Conservation (phyloP, 2,888 invertebrate species). For the Cryptocephalus moraei region DNA sequence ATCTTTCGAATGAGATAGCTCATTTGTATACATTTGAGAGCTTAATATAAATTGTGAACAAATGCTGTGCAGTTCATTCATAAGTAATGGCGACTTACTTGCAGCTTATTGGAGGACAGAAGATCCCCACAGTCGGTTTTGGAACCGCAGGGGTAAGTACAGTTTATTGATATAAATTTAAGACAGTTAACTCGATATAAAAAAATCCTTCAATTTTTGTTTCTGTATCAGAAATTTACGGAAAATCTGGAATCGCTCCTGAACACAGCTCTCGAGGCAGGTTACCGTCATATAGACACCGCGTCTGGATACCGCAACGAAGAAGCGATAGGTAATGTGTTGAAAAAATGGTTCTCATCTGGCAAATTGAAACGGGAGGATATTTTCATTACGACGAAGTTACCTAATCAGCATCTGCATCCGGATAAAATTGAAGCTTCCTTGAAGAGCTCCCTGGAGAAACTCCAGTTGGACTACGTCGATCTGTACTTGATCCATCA, state of each 20-base stretch:
- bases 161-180: too few species aligned
- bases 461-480: slow-evolving; percentile 62
- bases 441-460: slow-evolving; percentile 53
- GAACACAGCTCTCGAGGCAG: slow-evolving; percentile 57
- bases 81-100: too few species aligned
- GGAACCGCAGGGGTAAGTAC: too few species aligned
- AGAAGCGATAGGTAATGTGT: slow-evolving; percentile 56
- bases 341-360: slow-evolving; percentile 57
- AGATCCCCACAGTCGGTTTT: too few species aligned
- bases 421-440: slow-evolving; percentile 46
- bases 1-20: too few species aligned
- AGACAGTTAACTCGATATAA: too few species aligned
- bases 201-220: too few species aligned
- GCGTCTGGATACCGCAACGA: slow-evolving; percentile 70
- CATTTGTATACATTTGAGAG: too few species aligned
- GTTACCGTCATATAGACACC: slow-evolving; percentile 74
- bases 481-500: slow-evolving; percentile 72
- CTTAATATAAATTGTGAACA: too few species aligned
- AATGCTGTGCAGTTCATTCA: too few species aligned
- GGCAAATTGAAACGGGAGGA: slow-evolving; percentile 61
- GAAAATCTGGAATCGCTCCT: slow-evolving; percentile 48
- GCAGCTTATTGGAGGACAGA: too few species aligned
- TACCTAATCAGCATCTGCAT: neutral
- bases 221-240: too few species aligned
- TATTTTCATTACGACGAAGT: slow-evolving; percentile 58